These are phyloP conservation scores for Rana temporaria DNA, from an alignment of 2,113 vertebrate genomes.

Conservation along the genomic window DNA sequence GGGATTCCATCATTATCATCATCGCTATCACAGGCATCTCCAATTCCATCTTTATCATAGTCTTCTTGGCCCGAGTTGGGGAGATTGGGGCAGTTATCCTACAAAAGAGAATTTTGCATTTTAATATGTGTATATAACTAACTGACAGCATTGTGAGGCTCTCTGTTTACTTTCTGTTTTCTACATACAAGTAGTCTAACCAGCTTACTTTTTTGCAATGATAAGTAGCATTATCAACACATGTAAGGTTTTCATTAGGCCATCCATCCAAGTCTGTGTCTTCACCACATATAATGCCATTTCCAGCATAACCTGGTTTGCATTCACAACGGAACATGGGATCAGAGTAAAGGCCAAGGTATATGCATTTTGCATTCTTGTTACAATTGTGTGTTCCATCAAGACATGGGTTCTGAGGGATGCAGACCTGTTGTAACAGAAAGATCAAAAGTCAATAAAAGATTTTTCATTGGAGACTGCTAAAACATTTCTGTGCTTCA, in stretches of 20 bases:
- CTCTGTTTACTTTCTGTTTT: neutral
- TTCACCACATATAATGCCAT: slow-evolving; percentile 93
- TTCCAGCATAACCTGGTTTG: slow-evolving; percentile 94
- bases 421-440: slow-evolving; percentile 83
- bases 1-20: slow-evolving; percentile 95
- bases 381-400: slow-evolving; percentile 94
- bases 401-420: slow-evolving; percentile 90
- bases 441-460: neutral
- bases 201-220: slow-evolving; percentile 93
- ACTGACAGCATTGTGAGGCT: neutral
- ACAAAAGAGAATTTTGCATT: slow-evolving; percentile 58
- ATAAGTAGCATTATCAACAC: slow-evolving; percentile 95
- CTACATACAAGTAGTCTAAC: neutral
- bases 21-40: slow-evolving; percentile 94
- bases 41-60: slow-evolving; percentile 94
- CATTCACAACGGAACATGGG: slow-evolving; percentile 97
- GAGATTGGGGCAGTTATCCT: slow-evolving; percentile 97
- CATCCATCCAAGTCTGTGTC: slow-evolving; percentile 95
- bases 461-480: neutral
- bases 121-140: neutral
- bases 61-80: slow-evolving; percentile 99
- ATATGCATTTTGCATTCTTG: slow-evolving; percentile 95
- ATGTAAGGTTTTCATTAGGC: slow-evolving; percentile 89
- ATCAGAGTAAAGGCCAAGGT: slow-evolving; percentile 92
- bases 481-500: neutral